phyloP scores from a whole-genome alignment of 2,888 invertebrate species.

The Phytoseiulus persimilis region DNA sequence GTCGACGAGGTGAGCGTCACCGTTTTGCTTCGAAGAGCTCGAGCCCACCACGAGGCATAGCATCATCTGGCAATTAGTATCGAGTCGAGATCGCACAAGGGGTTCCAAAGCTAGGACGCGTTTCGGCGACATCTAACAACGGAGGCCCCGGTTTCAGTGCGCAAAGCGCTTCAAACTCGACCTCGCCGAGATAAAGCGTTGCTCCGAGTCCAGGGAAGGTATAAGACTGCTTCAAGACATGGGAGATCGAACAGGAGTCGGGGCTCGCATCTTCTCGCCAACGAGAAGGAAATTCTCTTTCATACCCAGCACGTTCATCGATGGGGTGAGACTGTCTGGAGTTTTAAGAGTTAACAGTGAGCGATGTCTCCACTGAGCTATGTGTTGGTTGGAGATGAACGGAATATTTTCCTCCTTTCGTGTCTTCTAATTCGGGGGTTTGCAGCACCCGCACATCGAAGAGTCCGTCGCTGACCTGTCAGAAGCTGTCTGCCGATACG shows the following conservation, averaged over 20 bases:
- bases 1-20: slow-evolving; percentile 1
- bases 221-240: background rate
- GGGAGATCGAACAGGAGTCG: slow-evolving; percentile 11
- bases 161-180: background rate
- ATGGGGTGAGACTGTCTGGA: background rate
- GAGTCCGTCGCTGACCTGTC: background rate
- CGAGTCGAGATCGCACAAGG: too few relatives aligned
- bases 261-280: background rate
- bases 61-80: too few relatives aligned
- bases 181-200: background rate
- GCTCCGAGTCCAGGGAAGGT: slow-evolving; percentile 12
- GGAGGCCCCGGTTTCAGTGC: background rate
- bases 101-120: too few relatives aligned
- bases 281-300: background rate
- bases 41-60: too few relatives aligned
- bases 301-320: slow-evolving; percentile 28
- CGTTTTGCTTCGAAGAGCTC: background rate
- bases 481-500: slow-evolving; percentile 5
- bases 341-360: too few relatives aligned
- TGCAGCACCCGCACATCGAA: slow-evolving; percentile 12
- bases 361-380: too few relatives aligned
- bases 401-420: background rate
- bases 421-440: background rate
- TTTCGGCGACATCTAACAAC: too few relatives aligned
- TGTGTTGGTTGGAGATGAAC: background rate